These are phyloP conservation scores for Drosophila mayri DNA, from an alignment of 1,140 invertebrate genomes.

Conservation along the genomic window DNA sequence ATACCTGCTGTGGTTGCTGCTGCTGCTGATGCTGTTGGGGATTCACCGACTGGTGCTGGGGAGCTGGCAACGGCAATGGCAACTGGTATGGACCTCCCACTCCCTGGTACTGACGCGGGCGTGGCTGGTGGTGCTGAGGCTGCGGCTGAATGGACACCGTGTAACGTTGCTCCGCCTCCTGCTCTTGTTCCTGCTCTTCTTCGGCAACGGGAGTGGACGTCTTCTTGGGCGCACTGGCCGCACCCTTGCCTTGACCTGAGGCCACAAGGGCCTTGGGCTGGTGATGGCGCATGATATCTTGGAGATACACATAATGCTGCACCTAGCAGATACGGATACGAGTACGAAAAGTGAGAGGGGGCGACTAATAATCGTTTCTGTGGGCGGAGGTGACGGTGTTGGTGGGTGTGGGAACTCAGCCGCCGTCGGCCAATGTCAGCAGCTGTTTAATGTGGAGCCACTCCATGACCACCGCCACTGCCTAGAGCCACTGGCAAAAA, in stretches of 20 bases:
- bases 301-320: conserved; percentile 81
- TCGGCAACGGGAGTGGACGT: conserved; percentile 59
- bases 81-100: conserved; percentile 51
- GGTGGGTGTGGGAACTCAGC: conserved; percentile 47
- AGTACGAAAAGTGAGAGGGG: conserved; percentile 31
- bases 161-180: conserved; percentile 79
- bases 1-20: conserved; percentile 45
- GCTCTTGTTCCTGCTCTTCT: conserved; percentile 70
- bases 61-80: conserved; percentile 61
- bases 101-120: conserved; percentile 45
- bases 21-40: conserved; percentile 42
- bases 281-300: conserved; percentile 76
- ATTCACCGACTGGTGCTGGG: conserved; percentile 65
- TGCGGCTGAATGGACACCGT: conserved; percentile 74
- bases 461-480: conserved; percentile 23
- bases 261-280: conserved; percentile 63
- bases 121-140: conserved; percentile 31
- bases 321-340: conserved; percentile 55
- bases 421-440: conserved; percentile 55
- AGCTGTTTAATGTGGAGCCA: conserved; percentile 48
- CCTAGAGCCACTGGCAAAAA: conserved; percentile 18
- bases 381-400: conserved; percentile 12
- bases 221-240: conserved; percentile 50
- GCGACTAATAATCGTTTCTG: conserved; percentile 45
- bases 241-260: conserved; percentile 67